Evolutionary conservation across 2,113 vertebrate species (phyloP).

Genomic region (Alexandromys fortis): DNA sequence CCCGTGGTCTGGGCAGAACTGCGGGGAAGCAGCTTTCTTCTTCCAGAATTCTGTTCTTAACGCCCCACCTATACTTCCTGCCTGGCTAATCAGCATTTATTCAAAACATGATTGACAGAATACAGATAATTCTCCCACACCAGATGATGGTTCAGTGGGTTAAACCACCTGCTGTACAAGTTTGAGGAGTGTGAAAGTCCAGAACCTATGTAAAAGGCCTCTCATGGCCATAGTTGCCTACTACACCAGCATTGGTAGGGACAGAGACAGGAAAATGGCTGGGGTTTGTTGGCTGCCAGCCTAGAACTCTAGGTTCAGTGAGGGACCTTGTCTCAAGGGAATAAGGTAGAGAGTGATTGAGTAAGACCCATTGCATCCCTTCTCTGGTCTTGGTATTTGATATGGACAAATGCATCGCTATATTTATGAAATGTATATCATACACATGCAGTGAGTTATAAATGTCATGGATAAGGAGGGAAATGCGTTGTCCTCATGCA

Average conservation of each 20-base stretch:
- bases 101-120: too few species aligned
- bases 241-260: too few species aligned
- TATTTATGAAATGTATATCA: not conserved
- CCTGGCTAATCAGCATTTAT: too few species aligned
- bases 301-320: not conserved
- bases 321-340: not conserved
- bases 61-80: too few species aligned
- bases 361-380: not conserved
- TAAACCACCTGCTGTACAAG: not conserved
- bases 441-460: not conserved
- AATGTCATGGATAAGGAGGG: not conserved
- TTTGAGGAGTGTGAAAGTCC: not conserved
- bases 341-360: not conserved
- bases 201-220: not conserved
- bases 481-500: not conserved
- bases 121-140: too few species aligned
- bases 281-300: not conserved
- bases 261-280: too few species aligned
- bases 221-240: not conserved
- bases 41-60: too few species aligned
- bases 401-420: not conserved
- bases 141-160: not conserved
- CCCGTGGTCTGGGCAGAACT: too few species aligned
- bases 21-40: too few species aligned
- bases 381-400: not conserved